Evolutionary conservation across 2,888 invertebrate genomes (phyloP), one percentile per base, ranked within the genome.

Genomic region (Lithodes maja): DNA sequence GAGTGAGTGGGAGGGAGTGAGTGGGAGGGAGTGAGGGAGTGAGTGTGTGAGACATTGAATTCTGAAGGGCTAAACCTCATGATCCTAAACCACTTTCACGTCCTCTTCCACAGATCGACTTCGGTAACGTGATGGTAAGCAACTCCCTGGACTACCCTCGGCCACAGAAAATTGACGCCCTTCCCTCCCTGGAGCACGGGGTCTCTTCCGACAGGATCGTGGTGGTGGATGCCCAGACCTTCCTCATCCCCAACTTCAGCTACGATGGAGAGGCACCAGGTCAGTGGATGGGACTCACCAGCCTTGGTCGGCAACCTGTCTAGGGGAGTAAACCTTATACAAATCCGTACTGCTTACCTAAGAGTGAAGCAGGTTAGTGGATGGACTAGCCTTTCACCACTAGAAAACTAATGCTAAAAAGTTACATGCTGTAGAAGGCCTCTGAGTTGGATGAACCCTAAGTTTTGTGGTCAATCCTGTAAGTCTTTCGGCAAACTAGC

Each of bases 211-310:
- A 98, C 93, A 96, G 96, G 92, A 95, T 98, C 92, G 97, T 98
- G 78, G 96, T 98, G 91, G 98, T 98, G 78, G 98, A 98, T 94
- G 97, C 98, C 49, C 98, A 98, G 95, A 98, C 98, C 33, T 95
- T 98, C 92, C 95, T 98, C 92, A 95, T 98, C 92, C 98, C 98
- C 50, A 96, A 97, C 94, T 97, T 98, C 94, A 97, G 96, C 15
- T 98, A 98, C 93, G 98, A 98, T 93, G 98, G 98, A 90, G 97
- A 97, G 94, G 98, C 98, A 80, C 98, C 98, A 93, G 98, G 98
- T 98, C 93, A 94, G 94, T n/a, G 0, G 68, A 54, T 2, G 50
- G 15, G 15, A 7, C 33, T 33, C 33, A 0, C 33, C 33, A 33
- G 33, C 33, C 33, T 33, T 33, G 33, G 0, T 33, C 33, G 33